Evolutionary conservation across 35 echinoderm and acorn worm species (phyloP), one percentile per base, ranked within the genome.

Genomic region (Eucidaris tribuloides): DNA sequence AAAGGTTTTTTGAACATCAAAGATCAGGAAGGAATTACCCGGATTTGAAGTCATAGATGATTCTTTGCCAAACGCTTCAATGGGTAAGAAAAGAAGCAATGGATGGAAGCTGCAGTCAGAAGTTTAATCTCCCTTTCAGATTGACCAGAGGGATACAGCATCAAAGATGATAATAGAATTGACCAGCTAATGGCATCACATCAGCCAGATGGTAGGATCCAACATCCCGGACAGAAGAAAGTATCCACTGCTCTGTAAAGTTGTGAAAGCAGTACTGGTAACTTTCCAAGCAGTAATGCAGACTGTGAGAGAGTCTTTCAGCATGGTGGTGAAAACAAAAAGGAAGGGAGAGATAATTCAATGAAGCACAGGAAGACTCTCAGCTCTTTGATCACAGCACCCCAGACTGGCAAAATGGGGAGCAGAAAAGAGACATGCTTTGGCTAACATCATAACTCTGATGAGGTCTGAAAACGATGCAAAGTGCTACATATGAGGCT

Each of bases 271-370:
- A 11, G 43, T 79, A 35, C 34, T 79, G 36, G 33, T 25, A 19
- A 46, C 49, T 35, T 50, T 79, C 43, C 76, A 79, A n/a, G n/a
- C 11, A 79, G 76, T 48, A 79, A 79, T 79, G 76, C 42, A 14
- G 76, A 79, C 27, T 79, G 76, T 48, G 76, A 79, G 42, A 39
- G 43, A 4, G 43, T 79, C 19, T 79, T 79, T 44, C 6, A 15
- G 5, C 31, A 36, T 7, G 68, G 31, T 13, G 22, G 5, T 37
- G 41, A 71, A 37, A 37, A 30, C 34, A 71, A 71, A 37, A 71
- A 30, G 41, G 41, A 71, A 71, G 34, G 34, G 31, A 38, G 32
- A 71, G 65, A 30, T 20, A 71, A n/a, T n/a, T n/a, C n/a, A n/a
- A n/a, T 30, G 34, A 71, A 37, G 65, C 34, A 2, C 32, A 71